phyloP scores from a whole-genome alignment of 2,797 vertebrate genomes.

The Iguana delicatissima region DNA sequence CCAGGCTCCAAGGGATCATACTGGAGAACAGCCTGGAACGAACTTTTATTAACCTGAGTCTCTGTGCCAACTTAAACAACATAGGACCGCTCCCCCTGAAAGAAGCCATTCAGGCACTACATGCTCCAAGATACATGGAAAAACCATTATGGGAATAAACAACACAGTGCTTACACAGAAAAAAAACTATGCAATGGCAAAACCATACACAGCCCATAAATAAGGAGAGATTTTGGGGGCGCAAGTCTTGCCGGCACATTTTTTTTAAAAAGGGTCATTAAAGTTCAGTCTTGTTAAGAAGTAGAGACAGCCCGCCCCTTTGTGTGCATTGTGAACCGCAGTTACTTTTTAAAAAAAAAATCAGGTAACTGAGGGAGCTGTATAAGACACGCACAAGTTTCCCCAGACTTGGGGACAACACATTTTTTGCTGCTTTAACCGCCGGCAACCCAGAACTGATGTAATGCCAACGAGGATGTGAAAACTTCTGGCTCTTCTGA shows the following conservation, averaged over 20 bases:
- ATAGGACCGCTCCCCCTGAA: constrained; percentile 74
- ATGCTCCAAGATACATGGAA: constrained; percentile 81
- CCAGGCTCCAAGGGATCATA: constrained; percentile 76
- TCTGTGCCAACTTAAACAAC: constrained; percentile 83
- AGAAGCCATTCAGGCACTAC: constrained; percentile 77
- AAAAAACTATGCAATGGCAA: constrained; percentile 79
- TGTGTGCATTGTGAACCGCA: constrained; percentile 46
- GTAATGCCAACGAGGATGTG: constrained; percentile 23
- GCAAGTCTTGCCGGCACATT: constrained; percentile 60
- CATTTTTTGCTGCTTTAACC: background rate
- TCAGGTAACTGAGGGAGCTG: background rate
- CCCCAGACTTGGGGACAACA: constrained; percentile 3
- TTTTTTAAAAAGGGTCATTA: constrained; percentile 58
- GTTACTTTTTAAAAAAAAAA: constrained; percentile 23
- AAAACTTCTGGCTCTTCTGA: constrained; percentile 16
- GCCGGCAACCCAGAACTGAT: background rate
- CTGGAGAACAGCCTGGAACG: constrained; percentile 77
- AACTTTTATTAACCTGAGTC: constrained; percentile 79
- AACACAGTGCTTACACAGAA: constrained; percentile 72
- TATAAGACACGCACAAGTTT: background rate
- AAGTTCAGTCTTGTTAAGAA: constrained; percentile 55
- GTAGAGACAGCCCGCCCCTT: constrained; percentile 45
- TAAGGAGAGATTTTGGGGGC: constrained; percentile 6
- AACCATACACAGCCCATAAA: constrained; percentile 80
- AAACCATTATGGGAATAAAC: constrained; percentile 84